Conservation (phyloP, 2,113 vertebrate genomes). For the Malurus elegans region DNA sequence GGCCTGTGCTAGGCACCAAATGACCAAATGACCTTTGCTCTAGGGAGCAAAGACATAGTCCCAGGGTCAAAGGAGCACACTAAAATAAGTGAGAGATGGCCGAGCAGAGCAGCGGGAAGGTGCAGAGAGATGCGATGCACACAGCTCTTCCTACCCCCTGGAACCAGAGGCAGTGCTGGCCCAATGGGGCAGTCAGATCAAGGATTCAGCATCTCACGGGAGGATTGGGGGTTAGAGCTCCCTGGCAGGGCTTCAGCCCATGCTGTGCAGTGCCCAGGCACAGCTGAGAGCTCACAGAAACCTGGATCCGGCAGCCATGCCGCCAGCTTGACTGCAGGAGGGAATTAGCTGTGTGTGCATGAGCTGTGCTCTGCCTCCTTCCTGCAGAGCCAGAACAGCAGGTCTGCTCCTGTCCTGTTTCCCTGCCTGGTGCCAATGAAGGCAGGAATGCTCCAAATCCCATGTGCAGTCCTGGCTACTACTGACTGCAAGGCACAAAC, state of each 20-base stretch:
- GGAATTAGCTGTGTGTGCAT: fast-evolving
- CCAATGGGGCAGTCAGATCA: background rate
- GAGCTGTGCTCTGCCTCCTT: background rate
- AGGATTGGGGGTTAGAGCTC: background rate
- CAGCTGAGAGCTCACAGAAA: background rate
- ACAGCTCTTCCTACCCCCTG: background rate
- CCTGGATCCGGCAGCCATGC: background rate
- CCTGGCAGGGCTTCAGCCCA: background rate
- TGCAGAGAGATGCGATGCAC: no score
- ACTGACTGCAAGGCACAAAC: background rate
- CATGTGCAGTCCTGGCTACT: background rate
- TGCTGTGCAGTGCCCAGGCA: background rate
- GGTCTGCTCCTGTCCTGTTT: background rate
- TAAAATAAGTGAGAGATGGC: background rate
- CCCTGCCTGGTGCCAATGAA: background rate
- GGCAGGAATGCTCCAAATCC: background rate
- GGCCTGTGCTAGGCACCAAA: background rate
- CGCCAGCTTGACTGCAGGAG: background rate
- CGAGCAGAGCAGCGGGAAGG: background rate
- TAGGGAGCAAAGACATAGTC: background rate
- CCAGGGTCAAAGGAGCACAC: background rate
- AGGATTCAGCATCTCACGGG: background rate
- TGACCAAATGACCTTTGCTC: no score
- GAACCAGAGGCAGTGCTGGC: background rate
- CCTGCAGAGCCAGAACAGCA: background rate